Evolutionary conservation across 2,888 invertebrate species (phyloP).

Genomic region (Pyrochroa serraticornis): DNA sequence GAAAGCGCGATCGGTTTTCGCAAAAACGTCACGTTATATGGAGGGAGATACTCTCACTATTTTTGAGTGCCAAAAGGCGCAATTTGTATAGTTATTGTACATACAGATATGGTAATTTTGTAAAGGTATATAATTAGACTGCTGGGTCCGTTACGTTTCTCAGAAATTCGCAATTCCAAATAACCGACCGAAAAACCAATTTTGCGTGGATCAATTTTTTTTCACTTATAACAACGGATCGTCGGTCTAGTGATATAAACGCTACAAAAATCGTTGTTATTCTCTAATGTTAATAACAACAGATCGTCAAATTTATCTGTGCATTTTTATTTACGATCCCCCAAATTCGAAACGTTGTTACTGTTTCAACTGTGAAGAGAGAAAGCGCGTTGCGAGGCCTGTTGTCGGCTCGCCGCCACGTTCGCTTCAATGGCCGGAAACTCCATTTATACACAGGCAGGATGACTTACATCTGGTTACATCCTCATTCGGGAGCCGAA

Average conservation of each 20-base stretch:
- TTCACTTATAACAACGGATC: conserved; percentile 12
- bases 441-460: conserved; percentile 64
- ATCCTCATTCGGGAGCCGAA: conserved; percentile 54
- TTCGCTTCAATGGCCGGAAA: conserved; percentile 52
- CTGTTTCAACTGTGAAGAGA: not conserved
- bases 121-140: conserved; percentile 27
- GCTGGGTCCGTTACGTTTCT: conserved; percentile 13
- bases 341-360: not conserved
- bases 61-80: conserved; percentile 52
- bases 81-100: conserved; percentile 48
- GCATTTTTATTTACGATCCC: conserved; percentile 38
- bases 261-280: conserved; percentile 44
- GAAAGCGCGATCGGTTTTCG: conserved; percentile 26
- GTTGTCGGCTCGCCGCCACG: too few relatives aligned
- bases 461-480: conserved; percentile 58
- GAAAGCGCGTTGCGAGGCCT: not conserved
- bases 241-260: conserved; percentile 28
- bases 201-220: not conserved
- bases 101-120: conserved; percentile 52
- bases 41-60: conserved; percentile 49
- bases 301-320: conserved; percentile 39
- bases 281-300: conserved; percentile 57
- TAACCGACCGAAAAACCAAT: not conserved
- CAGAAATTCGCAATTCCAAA: conserved; percentile 16
- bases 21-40: conserved; percentile 34